phyloP scores from a whole-genome alignment of 2,888 invertebrate species.

The Morinoia aosen region DNA sequence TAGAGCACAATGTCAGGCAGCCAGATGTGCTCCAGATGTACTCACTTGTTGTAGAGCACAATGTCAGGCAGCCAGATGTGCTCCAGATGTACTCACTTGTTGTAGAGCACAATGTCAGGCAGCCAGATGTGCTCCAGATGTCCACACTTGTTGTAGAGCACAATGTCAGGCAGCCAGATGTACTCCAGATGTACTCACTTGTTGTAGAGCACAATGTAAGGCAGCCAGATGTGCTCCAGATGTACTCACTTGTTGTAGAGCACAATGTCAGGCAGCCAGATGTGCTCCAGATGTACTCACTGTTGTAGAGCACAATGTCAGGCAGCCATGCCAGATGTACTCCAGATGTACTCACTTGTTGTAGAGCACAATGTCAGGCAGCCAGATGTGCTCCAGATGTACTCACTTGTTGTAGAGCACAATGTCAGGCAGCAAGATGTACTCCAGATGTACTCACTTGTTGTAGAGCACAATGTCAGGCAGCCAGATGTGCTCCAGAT shows the following conservation, averaged over 20 bases:
- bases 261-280: constrained; percentile 96
- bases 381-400: constrained; percentile 96
- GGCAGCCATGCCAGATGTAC: constrained; percentile 97
- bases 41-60: too few species aligned
- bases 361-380: constrained; percentile 94
- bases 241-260: constrained; percentile 80
- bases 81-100: too few species aligned
- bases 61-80: too few species aligned
- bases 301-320: constrained; percentile 93
- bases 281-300: constrained; percentile 95
- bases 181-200: constrained; percentile 69
- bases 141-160: constrained; percentile 70
- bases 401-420: constrained; percentile 80
- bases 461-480: too few species aligned
- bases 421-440: too few species aligned
- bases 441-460: too few species aligned
- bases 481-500: too few species aligned
- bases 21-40: too few species aligned
- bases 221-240: constrained; percentile 92
- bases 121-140: neutral
- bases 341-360: constrained; percentile 93
- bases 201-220: constrained; percentile 94
- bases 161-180: constrained; percentile 78
- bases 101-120: too few species aligned
- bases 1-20: too few species aligned